Conservation (phyloP, 2,797 vertebrate species). For the Simalia tracyae region DNA sequence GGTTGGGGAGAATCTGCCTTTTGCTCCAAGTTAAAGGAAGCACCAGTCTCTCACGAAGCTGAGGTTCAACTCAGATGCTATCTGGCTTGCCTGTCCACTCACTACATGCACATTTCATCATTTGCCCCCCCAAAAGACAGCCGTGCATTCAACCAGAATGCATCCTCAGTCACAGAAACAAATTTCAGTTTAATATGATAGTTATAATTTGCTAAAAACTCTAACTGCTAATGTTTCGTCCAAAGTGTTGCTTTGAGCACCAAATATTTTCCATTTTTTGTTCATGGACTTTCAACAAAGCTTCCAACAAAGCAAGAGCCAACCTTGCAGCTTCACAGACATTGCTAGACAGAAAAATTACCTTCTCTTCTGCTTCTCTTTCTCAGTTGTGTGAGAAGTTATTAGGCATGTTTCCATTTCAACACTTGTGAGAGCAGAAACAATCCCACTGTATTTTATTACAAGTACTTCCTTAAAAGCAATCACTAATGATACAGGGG, state of each 20-base stretch:
- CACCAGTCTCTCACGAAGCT: neutral
- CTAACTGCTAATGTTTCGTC: neutral
- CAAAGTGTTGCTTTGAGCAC: fast-evolving
- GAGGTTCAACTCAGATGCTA: neutral
- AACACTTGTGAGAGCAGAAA: neutral
- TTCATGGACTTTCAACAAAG: neutral
- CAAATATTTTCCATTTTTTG: neutral
- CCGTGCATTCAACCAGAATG: neutral
- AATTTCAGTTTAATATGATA: neutral
- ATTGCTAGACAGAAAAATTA: fast-evolving
- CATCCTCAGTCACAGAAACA: neutral
- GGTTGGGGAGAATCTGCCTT: neutral
- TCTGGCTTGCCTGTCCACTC: neutral
- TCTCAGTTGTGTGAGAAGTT: constrained; percentile 16
- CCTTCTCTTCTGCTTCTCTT: neutral
- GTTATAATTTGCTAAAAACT: neutral
- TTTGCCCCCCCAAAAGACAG: neutral
- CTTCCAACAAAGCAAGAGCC: neutral
- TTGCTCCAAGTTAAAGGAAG: neutral
- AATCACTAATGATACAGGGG: constrained; percentile 58
- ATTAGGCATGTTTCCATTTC: neutral
- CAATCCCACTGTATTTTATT: constrained; percentile 53
- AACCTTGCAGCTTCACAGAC: neutral
- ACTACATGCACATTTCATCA: neutral
- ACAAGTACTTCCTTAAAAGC: constrained; percentile 58